These are phyloP conservation scores for Prorops nasuta DNA, from an alignment of 1,140 invertebrate species.

Conservation along the genomic window DNA sequence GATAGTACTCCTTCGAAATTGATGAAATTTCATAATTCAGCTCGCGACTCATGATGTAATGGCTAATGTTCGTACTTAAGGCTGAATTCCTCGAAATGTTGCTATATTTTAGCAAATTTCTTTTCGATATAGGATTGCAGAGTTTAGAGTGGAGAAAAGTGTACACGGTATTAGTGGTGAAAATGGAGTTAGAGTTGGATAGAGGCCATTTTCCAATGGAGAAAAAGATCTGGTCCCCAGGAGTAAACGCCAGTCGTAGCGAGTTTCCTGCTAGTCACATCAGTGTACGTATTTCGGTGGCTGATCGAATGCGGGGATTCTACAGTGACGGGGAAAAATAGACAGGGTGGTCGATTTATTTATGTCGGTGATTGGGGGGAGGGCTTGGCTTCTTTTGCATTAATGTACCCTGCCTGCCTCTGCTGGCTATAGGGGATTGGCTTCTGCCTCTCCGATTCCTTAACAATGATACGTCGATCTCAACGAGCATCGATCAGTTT, in stretches of 20 bases:
- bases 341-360: conserved; percentile 30
- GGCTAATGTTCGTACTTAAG: conserved; percentile 23
- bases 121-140: too few species aligned
- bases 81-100: conserved; percentile 16
- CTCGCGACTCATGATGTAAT: conserved; percentile 32
- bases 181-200: too few species aligned
- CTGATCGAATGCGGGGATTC: conserved; percentile 30
- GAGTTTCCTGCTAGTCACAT: too few species aligned
- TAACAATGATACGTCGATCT: conserved; percentile 12
- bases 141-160: too few species aligned
- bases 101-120: too few species aligned
- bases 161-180: too few species aligned
- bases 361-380: conserved; percentile 29
- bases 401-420: too few species aligned
- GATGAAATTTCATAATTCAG: conserved; percentile 32
- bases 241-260: too few species aligned
- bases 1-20: too few species aligned
- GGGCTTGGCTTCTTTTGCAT: conserved; percentile 25
- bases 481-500: too few species aligned
- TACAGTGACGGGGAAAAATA: conserved; percentile 25
- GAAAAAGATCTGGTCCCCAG: too few species aligned
- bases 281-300: conserved; percentile 26
- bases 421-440: conserved; percentile 9
- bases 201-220: too few species aligned
- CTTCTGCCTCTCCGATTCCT: conserved; percentile 10